Evolutionary conservation across 2,888 invertebrate species (phyloP), one percentile per base, ranked within the genome.

Genomic region (Ophion slaviceki): DNA sequence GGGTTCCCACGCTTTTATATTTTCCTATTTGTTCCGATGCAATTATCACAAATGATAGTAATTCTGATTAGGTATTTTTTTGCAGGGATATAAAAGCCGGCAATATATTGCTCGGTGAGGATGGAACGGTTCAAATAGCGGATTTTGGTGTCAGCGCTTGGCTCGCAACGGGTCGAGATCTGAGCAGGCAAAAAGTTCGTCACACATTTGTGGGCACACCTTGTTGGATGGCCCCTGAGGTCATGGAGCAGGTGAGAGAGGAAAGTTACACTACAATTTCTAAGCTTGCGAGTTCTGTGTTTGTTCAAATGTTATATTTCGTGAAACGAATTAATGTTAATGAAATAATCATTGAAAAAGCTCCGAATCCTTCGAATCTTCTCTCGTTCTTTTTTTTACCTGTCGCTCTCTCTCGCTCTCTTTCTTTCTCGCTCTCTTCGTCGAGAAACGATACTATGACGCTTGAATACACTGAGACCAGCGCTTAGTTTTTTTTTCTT

Each of bases 141-240:
- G 99, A 99, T 95, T 99, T 99, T 93, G 99, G 99, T 83, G 99
- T 99, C 0, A 98, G 99, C 88, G 99, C 99, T 1, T 99, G 99
- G 99, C 94, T 99, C 90, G 98, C 99, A 8, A 98, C 98, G 0
- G 99, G 98, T 5, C 96, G 98, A 80, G 99, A 99, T 94, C 95
- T 98, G 85, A 98, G 98, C 6, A 95, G 99, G 71, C 99, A 99
- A 94, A 98, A 98, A 95, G 98, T 99, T 32, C 95, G 99, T 62
- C 99, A 99, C 94, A 99, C 99, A 0, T 99, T 99, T 94, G 99
- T 99, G 1, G 99, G 99, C 14, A 99, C 99, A 0, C 99, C 99
- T 0, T 99, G 99, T 93, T 99, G 99, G 99, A 99, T 99, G 99
- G 99, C 99, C 2, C 99, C 99, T 1, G 99, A 99, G 95, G 99